Conservation (phyloP, 2,888 invertebrate species). For the Anthophora plumipes region DNA sequence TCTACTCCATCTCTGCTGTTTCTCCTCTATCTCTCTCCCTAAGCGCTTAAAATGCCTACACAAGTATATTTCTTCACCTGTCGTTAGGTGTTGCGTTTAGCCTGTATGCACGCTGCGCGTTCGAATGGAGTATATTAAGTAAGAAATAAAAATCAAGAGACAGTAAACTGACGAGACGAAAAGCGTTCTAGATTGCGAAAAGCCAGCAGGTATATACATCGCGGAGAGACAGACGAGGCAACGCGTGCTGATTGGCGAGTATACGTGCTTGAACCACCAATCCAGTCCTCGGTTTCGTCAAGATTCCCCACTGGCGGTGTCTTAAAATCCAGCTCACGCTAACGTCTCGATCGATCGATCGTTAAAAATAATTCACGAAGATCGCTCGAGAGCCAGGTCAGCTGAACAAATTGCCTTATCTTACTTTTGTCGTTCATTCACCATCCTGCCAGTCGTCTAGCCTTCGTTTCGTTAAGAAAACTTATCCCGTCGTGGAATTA, state of each 20-base stretch:
- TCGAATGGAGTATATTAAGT: too few relatives aligned
- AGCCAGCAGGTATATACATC: background rate
- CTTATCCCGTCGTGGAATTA: background rate
- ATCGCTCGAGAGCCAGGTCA: background rate
- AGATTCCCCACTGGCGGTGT: background rate
- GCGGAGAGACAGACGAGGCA: conserved; percentile 9
- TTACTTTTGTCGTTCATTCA: background rate
- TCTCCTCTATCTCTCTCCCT: too few relatives aligned
- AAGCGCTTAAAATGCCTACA: too few relatives aligned
- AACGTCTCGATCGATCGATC: conserved; percentile 24
- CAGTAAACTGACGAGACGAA: conserved; percentile 14
- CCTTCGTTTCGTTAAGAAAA: background rate
- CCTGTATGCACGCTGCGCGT: too few relatives aligned
- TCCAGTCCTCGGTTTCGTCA: conserved; percentile 5
- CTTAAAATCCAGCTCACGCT: conserved; percentile 27
- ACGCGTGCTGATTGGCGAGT: conserved; percentile 38
- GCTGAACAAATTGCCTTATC: background rate
- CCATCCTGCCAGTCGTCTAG: background rate
- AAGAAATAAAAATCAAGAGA: background rate
- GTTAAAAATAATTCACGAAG: background rate
- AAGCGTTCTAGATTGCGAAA: conserved; percentile 6
- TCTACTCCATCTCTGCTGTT: too few relatives aligned
- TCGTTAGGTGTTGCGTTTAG: too few relatives aligned
- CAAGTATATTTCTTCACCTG: too few relatives aligned
- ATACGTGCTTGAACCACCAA: conserved; percentile 48